Evolutionary conservation across 2,888 invertebrate species (phyloP), one percentile per base, ranked within the genome.

Genomic region (Meloe dianella): DNA sequence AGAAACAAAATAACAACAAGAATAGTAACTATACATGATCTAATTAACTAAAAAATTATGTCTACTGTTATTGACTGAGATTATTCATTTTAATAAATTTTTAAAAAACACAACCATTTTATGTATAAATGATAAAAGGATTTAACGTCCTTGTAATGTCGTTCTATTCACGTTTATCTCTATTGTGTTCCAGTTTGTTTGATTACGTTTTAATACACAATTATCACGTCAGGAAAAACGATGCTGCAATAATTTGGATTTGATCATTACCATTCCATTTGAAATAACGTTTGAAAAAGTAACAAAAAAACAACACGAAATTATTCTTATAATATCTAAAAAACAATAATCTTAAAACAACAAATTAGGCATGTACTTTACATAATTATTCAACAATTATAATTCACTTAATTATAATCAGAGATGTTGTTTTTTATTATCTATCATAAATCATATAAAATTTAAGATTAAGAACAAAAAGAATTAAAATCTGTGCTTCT

Each of bases 181-280:
- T 41, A 41, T 57, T 17, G 6, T 58, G 58, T 58, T 58, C 58
- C 58, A 32, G 58, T 58, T 58, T 32, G 58, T 58, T 32, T 58
- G 30, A 58, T 58, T 58, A 35, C 6, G 22, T 35, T 58, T 32
- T 22, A 58, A 20, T 35, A 20, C 20, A 58, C 24, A 22, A 58
- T 58, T 29, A 58, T 32, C 58, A 35, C 35, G 32, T 27, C 17
- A 58, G 30, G 17, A 58, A 51, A 22, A 51, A 32, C 30, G 32
- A 58, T 58, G 30, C 30, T 32, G 17, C 8, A 58, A 58, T 58
- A 58, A 51, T 32, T 58, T 58, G 58, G 58, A 32, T n/a, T 32
- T 32, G 32, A 9, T 22, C 47, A 51, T 22, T n/a, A 51, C 22
- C 22, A 51, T 22, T 22, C 47, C 10, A 51, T 8, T 41, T 17